These are phyloP conservation scores for Gorsachius magnificus DNA, from an alignment of 2,797 vertebrate genomes.

Conservation along the genomic window DNA sequence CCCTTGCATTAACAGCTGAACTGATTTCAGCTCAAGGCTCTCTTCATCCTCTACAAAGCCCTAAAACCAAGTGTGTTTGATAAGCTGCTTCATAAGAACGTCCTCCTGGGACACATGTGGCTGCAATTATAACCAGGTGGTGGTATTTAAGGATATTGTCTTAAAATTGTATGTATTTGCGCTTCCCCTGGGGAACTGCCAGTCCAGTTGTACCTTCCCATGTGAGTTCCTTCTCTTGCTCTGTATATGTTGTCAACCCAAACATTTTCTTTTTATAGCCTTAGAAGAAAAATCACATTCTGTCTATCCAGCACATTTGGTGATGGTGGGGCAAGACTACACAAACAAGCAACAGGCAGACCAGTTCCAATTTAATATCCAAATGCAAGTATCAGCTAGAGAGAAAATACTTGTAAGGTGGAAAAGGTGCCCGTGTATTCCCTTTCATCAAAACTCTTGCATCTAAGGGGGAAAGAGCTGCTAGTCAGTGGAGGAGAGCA, in stretches of 20 bases:
- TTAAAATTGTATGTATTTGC: not conserved
- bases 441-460: not conserved
- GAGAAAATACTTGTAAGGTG: not conserved
- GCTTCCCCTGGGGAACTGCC: not conserved
- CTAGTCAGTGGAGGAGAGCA: not conserved
- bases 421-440: not conserved
- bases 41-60: not conserved
- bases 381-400: not conserved
- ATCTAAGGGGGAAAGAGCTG: not conserved
- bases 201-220: not conserved
- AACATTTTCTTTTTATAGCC: slow-evolving; percentile 16
- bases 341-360: not conserved
- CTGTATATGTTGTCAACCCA: not conserved
- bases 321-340: not conserved
- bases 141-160: not conserved
- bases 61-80: slow-evolving; percentile 13
- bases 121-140: slow-evolving; percentile 3
- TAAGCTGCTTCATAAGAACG: not conserved
- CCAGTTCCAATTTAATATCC: not conserved
- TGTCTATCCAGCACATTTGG: not conserved
- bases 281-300: not conserved
- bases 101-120: not conserved
- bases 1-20: not conserved
- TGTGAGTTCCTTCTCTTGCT: not conserved
- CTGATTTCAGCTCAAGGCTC: not conserved